Base-by-base conservation (phyloP, 2,888 invertebrate species). In the Trileptium ribeirensis region DNA sequence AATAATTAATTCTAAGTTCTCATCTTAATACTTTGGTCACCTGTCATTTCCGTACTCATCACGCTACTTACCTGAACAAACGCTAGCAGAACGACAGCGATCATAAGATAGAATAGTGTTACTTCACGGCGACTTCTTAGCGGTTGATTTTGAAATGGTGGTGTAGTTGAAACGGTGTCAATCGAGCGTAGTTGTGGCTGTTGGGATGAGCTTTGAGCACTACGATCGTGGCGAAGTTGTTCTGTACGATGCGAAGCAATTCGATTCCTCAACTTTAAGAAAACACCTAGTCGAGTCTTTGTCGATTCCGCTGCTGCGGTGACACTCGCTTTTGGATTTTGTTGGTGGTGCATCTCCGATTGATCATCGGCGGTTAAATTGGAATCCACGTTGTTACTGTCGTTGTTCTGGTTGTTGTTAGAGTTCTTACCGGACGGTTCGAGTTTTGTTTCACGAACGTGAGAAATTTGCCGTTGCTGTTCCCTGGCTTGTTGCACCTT, bases 31-130 rank as follows among this genome's bases (percentile, higher is more conserved):
- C n/a, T n/a, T n/a, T n/a, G n/a, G n/a, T n/a, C n/a, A n/a, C n/a
- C n/a, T n/a, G n/a, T n/a, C n/a, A n/a, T n/a, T n/a, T n/a, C n/a
- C n/a, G n/a, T n/a, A n/a, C n/a, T n/a, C n/a, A n/a, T n/a, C n/a
- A n/a, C n/a, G n/a, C n/a, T n/a, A n/a, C n/a, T 70, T 70, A 75
- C 77, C 38, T 36, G 64, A 40, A 81, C 24, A 81, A 67, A 81
- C 29, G 78, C 79, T 29, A 79, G 78, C 29, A 80, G 19, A 29
- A 79, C 78, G 78, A 80, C 79, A 31, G 80, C 36, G 34, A 70
- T 38, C 82, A 2, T 82, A 31, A 31, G 37, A 74, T 67, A 79
- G 64, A 70, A 70, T 64, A 79, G 19, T 24, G 24, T 37, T 15
- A 75, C 39, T 38, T 75, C 77, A 8, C 77, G 77, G 8, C 77